A percentile compares a stretch with the other conserved stretches of the same genome.
Conservation (phyloP, 2,888 invertebrate genomes). For the Aleiodes testaceus region DNA sequence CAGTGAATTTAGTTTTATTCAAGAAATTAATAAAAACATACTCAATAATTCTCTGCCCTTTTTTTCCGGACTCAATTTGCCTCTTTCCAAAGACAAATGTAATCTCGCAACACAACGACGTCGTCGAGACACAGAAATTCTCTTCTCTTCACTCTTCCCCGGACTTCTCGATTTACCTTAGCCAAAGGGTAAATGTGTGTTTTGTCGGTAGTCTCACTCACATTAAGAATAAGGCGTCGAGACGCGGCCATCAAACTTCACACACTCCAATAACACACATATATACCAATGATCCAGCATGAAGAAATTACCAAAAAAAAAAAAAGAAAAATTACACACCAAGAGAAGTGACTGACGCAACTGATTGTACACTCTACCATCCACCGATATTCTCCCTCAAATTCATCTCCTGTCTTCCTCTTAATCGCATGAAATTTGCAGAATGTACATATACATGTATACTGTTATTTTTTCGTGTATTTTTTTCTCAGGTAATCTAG, state of each 20-base stretch:
- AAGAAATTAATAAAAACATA: neutral
- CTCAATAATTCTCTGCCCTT: too few relatives aligned
- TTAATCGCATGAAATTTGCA: too few relatives aligned
- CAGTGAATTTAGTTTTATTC: neutral
- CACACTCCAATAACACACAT: slow-evolving; percentile 10
- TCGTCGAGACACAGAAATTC: neutral
- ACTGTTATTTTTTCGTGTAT: too few relatives aligned
- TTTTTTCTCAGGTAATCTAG: too few relatives aligned
- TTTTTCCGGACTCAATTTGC: neutral
- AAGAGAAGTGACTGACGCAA: slow-evolving; percentile 12
- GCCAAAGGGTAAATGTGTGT: slow-evolving; percentile 1
- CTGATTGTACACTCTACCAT: neutral
- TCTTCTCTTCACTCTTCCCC: neutral
- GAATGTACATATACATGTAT: too few relatives aligned
- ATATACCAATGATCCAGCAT: slow-evolving; percentile 18
- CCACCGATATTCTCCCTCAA: too few relatives aligned
- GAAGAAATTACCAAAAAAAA: neutral
- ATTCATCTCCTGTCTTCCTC: too few relatives aligned
- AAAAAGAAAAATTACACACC: neutral
- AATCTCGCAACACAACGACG: neutral
- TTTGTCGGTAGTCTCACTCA: slow-evolving; percentile 11
- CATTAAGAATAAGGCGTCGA: slow-evolving; percentile 17
- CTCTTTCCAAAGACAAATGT: too few relatives aligned
- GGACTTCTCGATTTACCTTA: neutral
- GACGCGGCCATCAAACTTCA: slow-evolving; percentile 25